Evolutionary conservation across 2,888 invertebrate species (phyloP).

Genomic region (Beris chalybata): DNA sequence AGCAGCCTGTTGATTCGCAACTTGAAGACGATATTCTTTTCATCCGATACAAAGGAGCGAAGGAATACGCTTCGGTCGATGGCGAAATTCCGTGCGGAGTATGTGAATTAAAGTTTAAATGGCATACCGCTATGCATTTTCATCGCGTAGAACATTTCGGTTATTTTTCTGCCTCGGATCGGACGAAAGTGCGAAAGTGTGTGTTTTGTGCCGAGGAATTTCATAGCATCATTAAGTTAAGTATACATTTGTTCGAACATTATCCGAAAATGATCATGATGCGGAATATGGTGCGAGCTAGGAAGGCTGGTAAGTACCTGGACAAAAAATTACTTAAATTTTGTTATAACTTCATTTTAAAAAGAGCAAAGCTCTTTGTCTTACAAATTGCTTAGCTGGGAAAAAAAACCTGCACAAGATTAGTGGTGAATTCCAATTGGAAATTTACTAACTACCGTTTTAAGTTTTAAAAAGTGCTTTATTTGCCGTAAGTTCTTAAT

Average conservation of each 20-base stretch:
- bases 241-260: slow-evolving; percentile 4
- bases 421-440: too few species aligned
- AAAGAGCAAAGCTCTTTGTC: too few species aligned
- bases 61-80: not conserved
- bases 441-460: too few species aligned
- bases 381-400: too few species aligned
- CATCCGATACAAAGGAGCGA: not conserved
- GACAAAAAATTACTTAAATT: too few species aligned
- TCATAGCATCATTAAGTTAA: not conserved
- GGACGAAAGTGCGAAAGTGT: not conserved
- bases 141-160: slow-evolving; percentile 23
- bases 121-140: not conserved
- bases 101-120: not conserved
- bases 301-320: too few species aligned
- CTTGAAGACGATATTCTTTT: not conserved
- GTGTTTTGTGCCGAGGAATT: not conserved
- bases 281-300: not conserved
- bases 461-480: too few species aligned
- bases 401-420: too few species aligned
- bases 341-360: too few species aligned
- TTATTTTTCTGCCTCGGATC: not conserved
- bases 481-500: too few species aligned
- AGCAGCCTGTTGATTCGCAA: not conserved
- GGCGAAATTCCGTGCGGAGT: slow-evolving; percentile 1
- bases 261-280: not conserved